Conservation (phyloP, 2,888 invertebrate species). For the Eupithecia pulchellata region DNA sequence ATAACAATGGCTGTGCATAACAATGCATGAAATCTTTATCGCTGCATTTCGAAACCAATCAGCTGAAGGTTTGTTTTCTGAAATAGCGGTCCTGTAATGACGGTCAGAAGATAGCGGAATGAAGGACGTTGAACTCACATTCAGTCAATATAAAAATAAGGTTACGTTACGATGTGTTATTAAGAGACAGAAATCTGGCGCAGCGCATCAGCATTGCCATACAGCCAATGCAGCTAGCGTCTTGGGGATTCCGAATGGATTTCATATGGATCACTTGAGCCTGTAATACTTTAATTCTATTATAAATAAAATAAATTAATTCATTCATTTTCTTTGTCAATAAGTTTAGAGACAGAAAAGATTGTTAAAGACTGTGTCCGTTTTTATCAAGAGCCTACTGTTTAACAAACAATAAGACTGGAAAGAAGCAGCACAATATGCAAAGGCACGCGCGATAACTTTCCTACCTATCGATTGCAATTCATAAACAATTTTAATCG, state of each 20-base stretch:
- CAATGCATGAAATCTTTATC: slow-evolving; percentile 8
- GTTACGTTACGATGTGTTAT: too few species aligned
- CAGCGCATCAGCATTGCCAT: too few species aligned
- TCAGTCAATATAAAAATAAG: too few species aligned
- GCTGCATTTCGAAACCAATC: slow-evolving; percentile 30
- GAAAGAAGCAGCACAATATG: slow-evolving; percentile 51
- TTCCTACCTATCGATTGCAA: slow-evolving; percentile 64
- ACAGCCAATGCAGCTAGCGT: too few species aligned
- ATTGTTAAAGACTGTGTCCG: background rate
- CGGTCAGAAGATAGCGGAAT: background rate
- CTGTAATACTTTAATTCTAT: too few species aligned
- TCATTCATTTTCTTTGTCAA: too few species aligned
- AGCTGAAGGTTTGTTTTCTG: slow-evolving; percentile 24
- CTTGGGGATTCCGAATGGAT: too few species aligned
- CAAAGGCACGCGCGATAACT: slow-evolving; percentile 60
- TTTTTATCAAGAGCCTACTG: slow-evolving; percentile 21
- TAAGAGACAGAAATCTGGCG: too few species aligned
- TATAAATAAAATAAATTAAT: too few species aligned
- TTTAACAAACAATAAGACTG: slow-evolving; percentile 48
- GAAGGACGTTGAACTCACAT: background rate
- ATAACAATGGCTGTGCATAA: background rate
- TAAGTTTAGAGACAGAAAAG: background rate
- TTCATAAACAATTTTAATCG: slow-evolving; percentile 81
- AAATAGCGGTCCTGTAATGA: background rate
- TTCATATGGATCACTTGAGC: too few species aligned